Evolutionary conservation across 2,797 vertebrate species (phyloP).

Genomic region (Caiman crocodilus): DNA sequence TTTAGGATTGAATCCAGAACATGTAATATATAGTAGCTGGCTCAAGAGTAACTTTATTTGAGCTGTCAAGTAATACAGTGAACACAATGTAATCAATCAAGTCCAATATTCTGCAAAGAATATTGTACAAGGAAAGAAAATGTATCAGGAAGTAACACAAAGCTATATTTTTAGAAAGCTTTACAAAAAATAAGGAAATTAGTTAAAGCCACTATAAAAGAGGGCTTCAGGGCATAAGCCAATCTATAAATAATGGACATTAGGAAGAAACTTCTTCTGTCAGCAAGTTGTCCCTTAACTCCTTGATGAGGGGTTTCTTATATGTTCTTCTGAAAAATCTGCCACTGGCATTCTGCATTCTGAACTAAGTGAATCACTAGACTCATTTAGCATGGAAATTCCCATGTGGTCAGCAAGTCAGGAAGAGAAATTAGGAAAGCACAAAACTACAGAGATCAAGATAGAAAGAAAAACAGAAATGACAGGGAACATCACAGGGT

Average conservation of each 20-base stretch:
- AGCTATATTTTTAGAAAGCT: neutral
- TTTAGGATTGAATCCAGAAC: neutral
- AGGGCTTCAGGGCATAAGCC: fast-evolving
- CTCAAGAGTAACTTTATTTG: neutral
- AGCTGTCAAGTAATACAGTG: neutral
- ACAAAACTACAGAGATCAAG: neutral
- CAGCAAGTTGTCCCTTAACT: neutral
- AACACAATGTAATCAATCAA: neutral
- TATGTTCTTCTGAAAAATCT: neutral
- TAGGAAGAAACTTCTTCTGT: neutral
- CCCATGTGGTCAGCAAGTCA: neutral
- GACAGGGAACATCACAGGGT: neutral
- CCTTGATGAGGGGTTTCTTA: neutral
- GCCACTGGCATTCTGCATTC: neutral
- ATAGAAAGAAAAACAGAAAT: neutral
- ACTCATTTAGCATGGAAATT: neutral
- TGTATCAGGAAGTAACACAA: neutral
- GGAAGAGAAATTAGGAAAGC: neutral
- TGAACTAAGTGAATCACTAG: neutral
- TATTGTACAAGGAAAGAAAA: neutral
- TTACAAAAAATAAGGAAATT: neutral
- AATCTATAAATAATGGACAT: neutral
- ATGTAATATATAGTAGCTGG: neutral
- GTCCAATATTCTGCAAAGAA: neutral
- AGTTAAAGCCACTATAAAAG: neutral